These are phyloP conservation scores for Sicus ferrugineus DNA, from an alignment of 2,888 invertebrate species.

Conservation along the genomic window DNA sequence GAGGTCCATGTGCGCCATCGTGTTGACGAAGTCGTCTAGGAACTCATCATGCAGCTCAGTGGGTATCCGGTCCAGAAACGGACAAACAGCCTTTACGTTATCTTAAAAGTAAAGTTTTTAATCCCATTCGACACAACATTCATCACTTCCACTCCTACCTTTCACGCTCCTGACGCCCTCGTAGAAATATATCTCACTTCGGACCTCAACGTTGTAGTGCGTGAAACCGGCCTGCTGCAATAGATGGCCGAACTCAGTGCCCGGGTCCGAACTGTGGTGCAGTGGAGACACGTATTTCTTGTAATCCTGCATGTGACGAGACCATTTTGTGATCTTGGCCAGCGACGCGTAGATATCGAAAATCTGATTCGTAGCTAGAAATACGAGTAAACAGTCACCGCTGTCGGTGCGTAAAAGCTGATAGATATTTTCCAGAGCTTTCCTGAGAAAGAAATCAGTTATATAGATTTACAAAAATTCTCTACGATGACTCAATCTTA, in stretches of 20 bases:
- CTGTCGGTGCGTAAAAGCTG: constrained; percentile 37
- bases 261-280: constrained; percentile 37
- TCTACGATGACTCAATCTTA: constrained; percentile 65
- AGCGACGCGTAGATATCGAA: constrained; percentile 41
- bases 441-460: constrained; percentile 30
- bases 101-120: constrained; percentile 65
- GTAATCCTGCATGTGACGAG: constrained; percentile 40
- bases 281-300: constrained; percentile 40
- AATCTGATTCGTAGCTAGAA: constrained; percentile 39
- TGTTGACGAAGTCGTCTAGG: constrained; percentile 69
- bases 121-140: neutral
- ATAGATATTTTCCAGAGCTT: constrained; percentile 41
- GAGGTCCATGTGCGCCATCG: constrained; percentile 50
- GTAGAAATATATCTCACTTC: constrained; percentile 39
- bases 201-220: constrained; percentile 38
- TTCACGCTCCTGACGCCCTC: constrained; percentile 40
- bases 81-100: constrained; percentile 75
- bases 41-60: constrained; percentile 71
- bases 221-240: constrained; percentile 40
- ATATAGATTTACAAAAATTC: constrained; percentile 73
- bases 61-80: constrained; percentile 73
- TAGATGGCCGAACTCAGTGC: constrained; percentile 34
- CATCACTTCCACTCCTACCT: constrained; percentile 30
- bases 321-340: constrained; percentile 40
- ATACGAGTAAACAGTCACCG: constrained; percentile 44